These are phyloP conservation scores for Nicator chloris DNA, from an alignment of 2,113 vertebrate genomes.

Conservation along the genomic window DNA sequence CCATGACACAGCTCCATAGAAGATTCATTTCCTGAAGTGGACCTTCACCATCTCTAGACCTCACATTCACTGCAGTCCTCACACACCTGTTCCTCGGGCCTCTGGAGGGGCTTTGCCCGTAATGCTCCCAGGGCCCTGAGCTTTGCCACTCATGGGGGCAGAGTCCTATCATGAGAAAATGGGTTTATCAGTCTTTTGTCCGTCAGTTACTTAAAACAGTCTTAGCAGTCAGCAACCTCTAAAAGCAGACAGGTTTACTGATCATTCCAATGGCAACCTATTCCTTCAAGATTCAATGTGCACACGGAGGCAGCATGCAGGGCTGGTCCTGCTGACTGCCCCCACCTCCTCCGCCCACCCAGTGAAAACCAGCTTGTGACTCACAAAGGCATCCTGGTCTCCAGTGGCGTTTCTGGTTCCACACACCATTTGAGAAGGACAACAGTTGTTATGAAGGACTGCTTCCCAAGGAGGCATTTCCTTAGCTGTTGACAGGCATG, in stretches of 20 bases:
- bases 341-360: not conserved
- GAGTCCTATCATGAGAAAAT: not conserved
- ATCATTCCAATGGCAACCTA: not conserved
- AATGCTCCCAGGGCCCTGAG: accelerated
- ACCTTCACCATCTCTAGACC: not conserved
- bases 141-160: not conserved
- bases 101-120: accelerated
- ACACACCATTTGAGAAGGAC: not conserved
- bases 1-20: not conserved
- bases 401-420: not conserved
- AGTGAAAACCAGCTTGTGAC: not conserved
- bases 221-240: not conserved
- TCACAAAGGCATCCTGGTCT: not conserved
- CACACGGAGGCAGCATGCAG: accelerated
- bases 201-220: not conserved
- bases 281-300: not conserved
- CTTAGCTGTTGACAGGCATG: not conserved
- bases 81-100: not conserved
- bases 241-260: not conserved
- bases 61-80: not conserved
- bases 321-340: not conserved
- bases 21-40: not conserved
- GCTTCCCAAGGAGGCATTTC: not conserved
- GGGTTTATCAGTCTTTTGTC: not conserved
- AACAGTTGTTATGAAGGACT: not conserved